Percentiles rank a stretch among this genome's conserved stretches.
Evolutionary conservation across 1,140 invertebrate genomes (phyloP).

Genomic region (Nomia melanderi): DNA sequence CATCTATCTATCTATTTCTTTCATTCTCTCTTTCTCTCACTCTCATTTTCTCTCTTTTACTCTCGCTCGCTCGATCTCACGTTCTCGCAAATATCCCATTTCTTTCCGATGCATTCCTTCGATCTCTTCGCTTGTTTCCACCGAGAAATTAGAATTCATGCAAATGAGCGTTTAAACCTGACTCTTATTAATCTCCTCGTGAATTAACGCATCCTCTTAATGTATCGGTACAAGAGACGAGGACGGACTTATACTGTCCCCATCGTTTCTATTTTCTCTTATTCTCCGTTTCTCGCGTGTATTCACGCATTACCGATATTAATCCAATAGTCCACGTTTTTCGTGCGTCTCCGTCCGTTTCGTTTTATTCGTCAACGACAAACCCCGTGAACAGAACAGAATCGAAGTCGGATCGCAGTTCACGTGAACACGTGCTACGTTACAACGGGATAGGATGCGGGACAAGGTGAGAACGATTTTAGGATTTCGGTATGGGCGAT

Average conservation of each 20-base stretch:
- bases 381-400: conserved; percentile 56
- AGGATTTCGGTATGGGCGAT: conserved; percentile 25
- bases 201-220: conserved; percentile 42
- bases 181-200: conserved; percentile 32
- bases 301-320: conserved; percentile 24
- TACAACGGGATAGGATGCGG: conserved; percentile 41
- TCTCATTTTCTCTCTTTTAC: conserved; percentile 51
- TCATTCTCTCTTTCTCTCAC: conserved; percentile 33
- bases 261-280: conserved; percentile 37
- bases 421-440: conserved; percentile 63
- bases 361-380: conserved; percentile 58
- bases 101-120: background rate
- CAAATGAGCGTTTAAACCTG: conserved; percentile 56
- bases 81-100: conserved; percentile 1
- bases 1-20: conserved; percentile 56
- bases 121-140: conserved; percentile 37
- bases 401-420: conserved; percentile 72
- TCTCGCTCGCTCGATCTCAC: conserved; percentile 37
- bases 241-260: conserved; percentile 44
- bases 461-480: background rate
- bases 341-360: conserved; percentile 34
- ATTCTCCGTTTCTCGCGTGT: conserved; percentile 16
- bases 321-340: background rate
- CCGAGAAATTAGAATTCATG: conserved; percentile 47
- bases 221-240: conserved; percentile 29